These are phyloP conservation scores for Conus betulinus DNA, from an alignment of 1,140 invertebrate species.

Conservation along the genomic window DNA sequence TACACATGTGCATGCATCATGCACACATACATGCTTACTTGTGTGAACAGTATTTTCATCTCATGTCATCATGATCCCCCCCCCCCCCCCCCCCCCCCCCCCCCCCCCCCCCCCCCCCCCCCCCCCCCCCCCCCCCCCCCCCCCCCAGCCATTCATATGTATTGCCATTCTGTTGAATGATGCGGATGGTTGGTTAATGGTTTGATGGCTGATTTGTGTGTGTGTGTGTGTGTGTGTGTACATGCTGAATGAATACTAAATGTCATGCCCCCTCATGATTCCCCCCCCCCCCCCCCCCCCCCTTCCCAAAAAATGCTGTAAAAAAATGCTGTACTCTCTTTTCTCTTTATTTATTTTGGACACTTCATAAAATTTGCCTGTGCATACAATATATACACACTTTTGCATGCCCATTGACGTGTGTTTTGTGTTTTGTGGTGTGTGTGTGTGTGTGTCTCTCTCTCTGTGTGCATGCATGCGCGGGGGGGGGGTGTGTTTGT, in stretches of 20 bases:
- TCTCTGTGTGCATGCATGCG: too few species aligned
- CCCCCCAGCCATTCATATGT: not conserved
- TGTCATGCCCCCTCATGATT: not conserved
- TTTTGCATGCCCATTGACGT: too few species aligned
- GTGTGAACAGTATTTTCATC: too few species aligned
- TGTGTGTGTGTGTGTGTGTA: conserved; percentile 14
- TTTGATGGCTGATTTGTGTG: not conserved
- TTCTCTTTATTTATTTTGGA: too few species aligned
- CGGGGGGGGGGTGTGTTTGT: too few species aligned
- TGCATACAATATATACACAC: too few species aligned
- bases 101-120: not conserved
- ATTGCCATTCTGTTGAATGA: not conserved
- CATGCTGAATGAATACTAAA: too few species aligned
- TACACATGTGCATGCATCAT: too few species aligned
- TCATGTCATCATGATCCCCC: not conserved
- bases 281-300: not conserved
- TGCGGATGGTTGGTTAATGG: not conserved
- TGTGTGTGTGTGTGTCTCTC: not conserved
- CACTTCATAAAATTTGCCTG: too few species aligned
- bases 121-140: not conserved
- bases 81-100: conserved; percentile 18
- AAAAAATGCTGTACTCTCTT: too few species aligned
- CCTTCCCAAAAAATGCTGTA: too few species aligned
- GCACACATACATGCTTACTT: not conserved
- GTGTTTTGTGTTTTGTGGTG: too few species aligned